Percentiles rank a stretch among this genome's conserved stretches.
phyloP scores from a whole-genome alignment of 1,140 invertebrate species.

The Hydropsyche tenuis region DNA sequence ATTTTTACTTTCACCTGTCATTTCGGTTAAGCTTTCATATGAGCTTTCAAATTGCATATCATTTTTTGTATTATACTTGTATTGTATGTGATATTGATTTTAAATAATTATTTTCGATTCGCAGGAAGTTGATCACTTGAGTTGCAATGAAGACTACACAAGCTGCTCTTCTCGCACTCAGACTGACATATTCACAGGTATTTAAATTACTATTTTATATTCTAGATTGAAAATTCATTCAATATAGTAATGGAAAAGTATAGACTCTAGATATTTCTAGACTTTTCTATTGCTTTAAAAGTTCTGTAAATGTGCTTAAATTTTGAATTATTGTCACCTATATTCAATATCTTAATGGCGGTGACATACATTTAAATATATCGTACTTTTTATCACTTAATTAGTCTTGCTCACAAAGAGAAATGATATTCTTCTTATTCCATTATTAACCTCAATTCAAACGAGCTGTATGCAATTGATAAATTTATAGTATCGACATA shows the following conservation, averaged over 20 bases:
- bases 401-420: not conserved
- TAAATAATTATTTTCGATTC: conserved; percentile 25
- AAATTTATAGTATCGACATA: no score
- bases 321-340: not conserved
- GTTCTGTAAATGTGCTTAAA: not conserved
- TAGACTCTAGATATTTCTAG: not conserved
- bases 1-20: no score
- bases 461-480: no score
- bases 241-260: no score
- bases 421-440: not conserved
- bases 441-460: no score
- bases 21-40: no score
- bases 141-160: conserved; percentile 45
- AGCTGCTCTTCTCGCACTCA: conserved; percentile 44
- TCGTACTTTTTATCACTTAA: not conserved
- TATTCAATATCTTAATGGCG: not conserved
- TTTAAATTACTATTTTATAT: no score
- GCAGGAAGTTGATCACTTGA: conserved; percentile 2
- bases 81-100: conserved; percentile 52
- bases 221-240: no score
- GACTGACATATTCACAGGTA: conserved; percentile 48
- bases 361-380: not conserved
- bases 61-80: not conserved
- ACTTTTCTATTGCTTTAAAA: not conserved
- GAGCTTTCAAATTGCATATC: no score